Evolutionary conservation across 2,888 invertebrate species (phyloP), one percentile per base, ranked within the genome.

Genomic region (Clanis bilineata): DNA sequence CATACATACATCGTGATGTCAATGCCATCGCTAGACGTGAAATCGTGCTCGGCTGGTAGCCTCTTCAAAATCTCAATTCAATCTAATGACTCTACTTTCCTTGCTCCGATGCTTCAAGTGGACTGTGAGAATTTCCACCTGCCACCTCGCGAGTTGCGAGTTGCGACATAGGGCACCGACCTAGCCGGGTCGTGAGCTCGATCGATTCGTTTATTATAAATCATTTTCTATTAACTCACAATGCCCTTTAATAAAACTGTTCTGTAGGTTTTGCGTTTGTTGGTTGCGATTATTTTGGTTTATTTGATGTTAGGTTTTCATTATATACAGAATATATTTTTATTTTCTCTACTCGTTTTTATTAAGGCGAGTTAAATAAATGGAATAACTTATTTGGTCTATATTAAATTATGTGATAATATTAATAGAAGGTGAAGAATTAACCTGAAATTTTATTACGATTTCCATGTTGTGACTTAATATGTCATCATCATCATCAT

Each of bases 51-150:
- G 47, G 18, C 32, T 51, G 21, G 23, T 32, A 58, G 55, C 45
- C 45, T 36, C 45, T 56, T 55, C 55, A 56, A 15, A 47, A 12
- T 54, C 56, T 38, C 45, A 47, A 56, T 54, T 15, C 38, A 44
- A 57, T 62, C 61, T 66, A 66, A 69, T 67, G 66, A 64, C 64
- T 62, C 56, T 56, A 64, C 62, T 66, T 64, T 58, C 56, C 59
- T 55, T 21, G 12, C 32, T 22, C 39, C 58, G 56, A 51, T 57
- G 43, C 62, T 44, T 55, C 15, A 18, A 38, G 32, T 32, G 51
- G 15, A 58, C 56, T 39, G 60, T 62, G 59, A 57, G 62, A 62
- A 59, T 59, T 58, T 57, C 59, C 61, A 62, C 59, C 64, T 62
- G 62, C 45, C 44, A 61, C 28, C 44, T 61, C n/a, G n/a, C n/a